phyloP scores from a whole-genome alignment of 2,797 vertebrate species.

The Coregonus sp. region DNA sequence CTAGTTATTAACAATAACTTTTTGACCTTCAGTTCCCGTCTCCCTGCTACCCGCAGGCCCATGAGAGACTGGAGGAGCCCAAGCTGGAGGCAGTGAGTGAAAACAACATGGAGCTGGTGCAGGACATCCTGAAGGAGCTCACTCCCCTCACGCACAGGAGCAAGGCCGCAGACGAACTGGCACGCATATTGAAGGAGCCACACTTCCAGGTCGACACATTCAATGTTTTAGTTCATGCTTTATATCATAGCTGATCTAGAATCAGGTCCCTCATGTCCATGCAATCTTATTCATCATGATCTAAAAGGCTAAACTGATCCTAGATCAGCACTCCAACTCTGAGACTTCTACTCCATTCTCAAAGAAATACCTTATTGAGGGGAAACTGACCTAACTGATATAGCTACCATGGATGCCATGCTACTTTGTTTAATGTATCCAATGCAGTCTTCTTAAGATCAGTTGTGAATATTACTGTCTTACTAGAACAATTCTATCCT shows the following conservation, averaged over 20 bases:
- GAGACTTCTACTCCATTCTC: background rate
- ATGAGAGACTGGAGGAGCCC: constrained; percentile 88
- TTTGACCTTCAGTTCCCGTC: constrained; percentile 9
- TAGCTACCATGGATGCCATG: background rate
- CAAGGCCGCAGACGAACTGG: constrained; percentile 81
- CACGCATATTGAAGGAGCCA: constrained; percentile 87
- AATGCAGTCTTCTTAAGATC: background rate
- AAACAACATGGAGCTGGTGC: constrained; percentile 92
- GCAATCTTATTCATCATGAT: background rate
- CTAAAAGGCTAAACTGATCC: background rate
- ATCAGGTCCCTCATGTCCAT: background rate
- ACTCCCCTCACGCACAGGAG: constrained; percentile 75
- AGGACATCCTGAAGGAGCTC: constrained; percentile 93
- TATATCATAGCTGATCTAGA: background rate
- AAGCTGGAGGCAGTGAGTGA: constrained; percentile 93
- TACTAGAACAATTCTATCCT: background rate
- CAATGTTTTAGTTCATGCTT: no score
- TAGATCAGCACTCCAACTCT: background rate
- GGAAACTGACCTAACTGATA: background rate
- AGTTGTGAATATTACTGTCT: background rate
- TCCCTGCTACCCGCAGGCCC: constrained; percentile 75
- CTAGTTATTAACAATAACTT: background rate
- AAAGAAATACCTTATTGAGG: background rate
- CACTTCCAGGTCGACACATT: constrained; percentile 88
- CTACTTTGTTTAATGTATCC: background rate